Percentiles rank a stretch among this genome's conserved stretches.
Evolutionary conservation across 2,113 vertebrate genomes (phyloP).

Genomic region (Pseudopodoces humilis): DNA sequence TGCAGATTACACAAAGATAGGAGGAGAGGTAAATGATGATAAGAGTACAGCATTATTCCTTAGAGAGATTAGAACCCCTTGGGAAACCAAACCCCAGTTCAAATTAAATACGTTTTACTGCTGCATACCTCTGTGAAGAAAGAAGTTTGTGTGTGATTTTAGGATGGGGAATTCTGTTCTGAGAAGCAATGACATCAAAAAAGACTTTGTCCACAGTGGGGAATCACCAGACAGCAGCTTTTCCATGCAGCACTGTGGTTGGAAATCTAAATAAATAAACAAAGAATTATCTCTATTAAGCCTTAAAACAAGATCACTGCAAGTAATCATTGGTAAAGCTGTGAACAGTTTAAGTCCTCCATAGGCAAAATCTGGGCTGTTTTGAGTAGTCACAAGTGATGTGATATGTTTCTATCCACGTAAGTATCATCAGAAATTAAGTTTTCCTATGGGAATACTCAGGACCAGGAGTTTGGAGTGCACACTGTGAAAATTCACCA

Average conservation of each 20-base stretch:
- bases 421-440: background rate
- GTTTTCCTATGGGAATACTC: background rate
- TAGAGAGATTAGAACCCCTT: conserved; percentile 14
- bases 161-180: background rate
- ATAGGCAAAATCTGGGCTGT: background rate
- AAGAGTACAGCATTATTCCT: conserved; percentile 1
- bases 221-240: background rate
- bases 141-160: background rate
- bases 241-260: background rate
- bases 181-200: background rate
- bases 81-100: background rate
- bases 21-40: background rate
- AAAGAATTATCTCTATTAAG: background rate
- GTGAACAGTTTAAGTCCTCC: background rate
- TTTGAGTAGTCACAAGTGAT: background rate
- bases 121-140: background rate
- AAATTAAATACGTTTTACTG: background rate
- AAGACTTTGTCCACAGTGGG: background rate
- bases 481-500: background rate
- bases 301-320: background rate
- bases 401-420: background rate
- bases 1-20: conserved; percentile 31
- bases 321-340: background rate
- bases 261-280: background rate
- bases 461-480: background rate